Base-by-base conservation (phyloP, 2,113 vertebrate genomes). In the Chamaea fasciata region DNA sequence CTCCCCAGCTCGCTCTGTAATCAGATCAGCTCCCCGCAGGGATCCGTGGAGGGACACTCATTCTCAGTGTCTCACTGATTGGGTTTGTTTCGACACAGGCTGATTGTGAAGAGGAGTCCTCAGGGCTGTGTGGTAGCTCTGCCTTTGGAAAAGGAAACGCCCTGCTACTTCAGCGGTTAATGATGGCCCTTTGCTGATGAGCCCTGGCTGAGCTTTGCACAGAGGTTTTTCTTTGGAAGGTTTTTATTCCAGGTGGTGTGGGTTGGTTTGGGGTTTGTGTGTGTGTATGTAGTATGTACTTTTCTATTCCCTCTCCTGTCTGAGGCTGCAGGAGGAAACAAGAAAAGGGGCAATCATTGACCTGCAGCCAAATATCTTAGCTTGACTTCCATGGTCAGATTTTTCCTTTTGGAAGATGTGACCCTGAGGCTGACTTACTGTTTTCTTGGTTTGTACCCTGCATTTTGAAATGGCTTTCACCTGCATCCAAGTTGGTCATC, bases 31-130 rank as follows among this genome's bases (percentile, higher is more conserved):
- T 95, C 76, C 47, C 81, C 0, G 22, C 55, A 67, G 93, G 76
- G 75, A 92, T 86, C 79, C 69, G 19, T 24, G 62, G 88, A 87
- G 44, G 88, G 82, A 91, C 75, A 78, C 83, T 95, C 70, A 11
- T 85, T 94, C 95, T 93, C 20, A 0, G 52, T 69, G 52, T 90
- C 95, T 95, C 65, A 46, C 81, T 96, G 95, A 96, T 95, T 87
- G 69, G 86, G 74, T 91, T 91, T 95, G 93, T 96, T 97, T 92
- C 91, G 89, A 96, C 95, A 97, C 83, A 95, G 86, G 74, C 92
- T 97, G 94, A 96, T 95, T 97, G 88, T 84, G 65, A 78, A 96
- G 95, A 95, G 89, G 24, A 82, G 94, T 92, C 77, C 90, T 83
- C 42, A 23, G 74, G 90, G 67, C 64, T 83, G n/a, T 73, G 63